Percentiles rank a stretch among this genome's conserved stretches.
Evolutionary conservation across 2,113 vertebrate genomes (phyloP).

Genomic region (Otolemur garnettii): DNA sequence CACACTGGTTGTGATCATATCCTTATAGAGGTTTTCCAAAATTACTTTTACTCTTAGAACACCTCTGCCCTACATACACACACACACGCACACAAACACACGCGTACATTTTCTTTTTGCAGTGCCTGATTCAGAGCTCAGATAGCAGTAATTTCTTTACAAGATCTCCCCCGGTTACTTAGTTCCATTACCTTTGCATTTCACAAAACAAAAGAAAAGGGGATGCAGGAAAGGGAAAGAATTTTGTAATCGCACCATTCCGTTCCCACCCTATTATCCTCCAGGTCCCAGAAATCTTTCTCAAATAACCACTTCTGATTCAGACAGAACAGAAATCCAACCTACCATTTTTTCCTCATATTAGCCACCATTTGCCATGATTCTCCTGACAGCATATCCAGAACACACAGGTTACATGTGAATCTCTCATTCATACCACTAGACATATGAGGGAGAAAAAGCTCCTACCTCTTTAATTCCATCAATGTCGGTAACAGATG

Average conservation of each 20-base stretch:
- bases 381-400: not conserved
- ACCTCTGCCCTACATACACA: accelerated
- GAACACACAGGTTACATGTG: not conserved
- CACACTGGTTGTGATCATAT: not conserved
- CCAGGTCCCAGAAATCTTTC: not conserved
- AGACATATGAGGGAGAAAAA: not conserved
- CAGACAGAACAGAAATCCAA: not conserved
- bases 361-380: not conserved
- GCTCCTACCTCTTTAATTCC: not conserved
- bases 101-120: not conserved
- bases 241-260: not conserved
- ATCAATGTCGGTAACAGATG: not conserved
- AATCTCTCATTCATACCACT: not conserved
- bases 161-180: not conserved
- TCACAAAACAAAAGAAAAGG: not conserved
- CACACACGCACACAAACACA: not conserved
- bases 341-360: not conserved
- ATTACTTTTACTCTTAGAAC: not conserved
- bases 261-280: not conserved
- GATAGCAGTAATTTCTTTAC: not conserved
- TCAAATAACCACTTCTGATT: not conserved
- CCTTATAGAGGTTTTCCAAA: not conserved
- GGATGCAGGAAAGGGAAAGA: not conserved
- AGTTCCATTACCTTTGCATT: not conserved
- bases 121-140: not conserved